phyloP scores from a whole-genome alignment of 2,888 invertebrate genomes.

The Patella depressa region DNA sequence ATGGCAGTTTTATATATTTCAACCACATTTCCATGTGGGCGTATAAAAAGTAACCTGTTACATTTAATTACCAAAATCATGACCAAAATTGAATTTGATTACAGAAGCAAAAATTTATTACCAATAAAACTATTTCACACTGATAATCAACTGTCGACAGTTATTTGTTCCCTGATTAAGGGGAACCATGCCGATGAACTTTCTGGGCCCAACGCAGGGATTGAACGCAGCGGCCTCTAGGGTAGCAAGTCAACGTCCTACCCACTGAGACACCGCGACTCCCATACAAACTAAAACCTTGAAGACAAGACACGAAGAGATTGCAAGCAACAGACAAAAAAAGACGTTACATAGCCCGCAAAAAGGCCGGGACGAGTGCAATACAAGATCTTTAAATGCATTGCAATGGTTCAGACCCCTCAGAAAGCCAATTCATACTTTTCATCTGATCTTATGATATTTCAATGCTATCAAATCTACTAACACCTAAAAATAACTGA shows the following conservation, averaged over 20 bases:
- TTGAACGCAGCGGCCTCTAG: too few species aligned
- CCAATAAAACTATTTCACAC: not conserved
- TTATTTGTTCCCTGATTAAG: not conserved
- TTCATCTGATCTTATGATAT: too few species aligned
- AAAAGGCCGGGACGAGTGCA: constrained; percentile 23
- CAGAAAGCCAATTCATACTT: too few species aligned
- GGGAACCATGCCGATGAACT: not conserved
- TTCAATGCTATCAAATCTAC: too few species aligned
- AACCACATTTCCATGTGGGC: too few species aligned
- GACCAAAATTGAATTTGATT: not conserved
- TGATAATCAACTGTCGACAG: not conserved
- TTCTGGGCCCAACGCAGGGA: not conserved
- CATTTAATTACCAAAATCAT: not conserved
- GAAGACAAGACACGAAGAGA: too few species aligned
- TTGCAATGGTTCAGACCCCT: constrained; percentile 20
- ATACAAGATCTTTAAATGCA: constrained; percentile 19
- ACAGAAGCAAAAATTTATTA: not conserved
- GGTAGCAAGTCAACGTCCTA: not conserved
- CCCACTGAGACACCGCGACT: too few species aligned
- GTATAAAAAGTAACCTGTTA: too few species aligned
- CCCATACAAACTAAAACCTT: too few species aligned
- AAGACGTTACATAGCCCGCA: not conserved
- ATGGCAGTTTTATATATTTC: too few species aligned
- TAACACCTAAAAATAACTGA: too few species aligned
- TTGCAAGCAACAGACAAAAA: not conserved